A percentile compares a stretch with the other conserved stretches of the same genome.
Evolutionary conservation across 1,140 invertebrate genomes (phyloP).

Genomic region (Papilio machaon): DNA sequence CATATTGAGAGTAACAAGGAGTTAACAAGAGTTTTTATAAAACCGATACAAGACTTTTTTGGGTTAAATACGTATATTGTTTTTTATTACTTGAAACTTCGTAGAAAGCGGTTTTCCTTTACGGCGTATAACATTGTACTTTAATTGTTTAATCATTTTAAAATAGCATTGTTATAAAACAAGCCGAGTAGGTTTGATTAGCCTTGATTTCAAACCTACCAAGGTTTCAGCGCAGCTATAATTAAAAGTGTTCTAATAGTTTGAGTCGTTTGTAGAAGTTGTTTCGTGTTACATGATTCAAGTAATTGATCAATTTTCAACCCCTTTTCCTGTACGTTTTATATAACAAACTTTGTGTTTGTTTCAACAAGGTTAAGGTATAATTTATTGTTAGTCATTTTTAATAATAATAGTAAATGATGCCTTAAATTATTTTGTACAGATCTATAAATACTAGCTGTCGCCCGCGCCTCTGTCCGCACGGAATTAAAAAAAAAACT

Average conservation of each 20-base stretch:
- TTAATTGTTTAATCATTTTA: neutral
- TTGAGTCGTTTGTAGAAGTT: slow-evolving; percentile 7
- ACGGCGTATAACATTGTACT: neutral
- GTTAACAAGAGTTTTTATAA: neutral
- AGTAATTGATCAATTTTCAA: slow-evolving; percentile 22
- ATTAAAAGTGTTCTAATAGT: slow-evolving; percentile 21
- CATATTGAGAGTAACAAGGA: neutral
- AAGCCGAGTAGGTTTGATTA: slow-evolving; percentile 2
- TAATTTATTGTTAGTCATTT: neutral
- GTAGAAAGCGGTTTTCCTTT: neutral
- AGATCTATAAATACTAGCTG: too few relatives aligned
- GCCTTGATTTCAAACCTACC: slow-evolving; percentile 1
- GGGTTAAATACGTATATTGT: neutral
- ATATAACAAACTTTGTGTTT: neutral
- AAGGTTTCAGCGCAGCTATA: slow-evolving; percentile 18
- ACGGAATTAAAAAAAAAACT: too few relatives aligned
- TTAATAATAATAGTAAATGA: too few relatives aligned
- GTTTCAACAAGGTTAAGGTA: neutral
- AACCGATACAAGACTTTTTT: neutral
- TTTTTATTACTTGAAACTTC: neutral
- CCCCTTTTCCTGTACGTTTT: neutral
- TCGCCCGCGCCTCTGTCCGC: too few relatives aligned
- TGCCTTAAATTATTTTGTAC: too few relatives aligned
- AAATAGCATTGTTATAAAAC: neutral
- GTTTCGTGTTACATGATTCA: slow-evolving; percentile 13